These are phyloP conservation scores for Phaetusa simplex DNA, from an alignment of 2,113 vertebrate species.

Conservation along the genomic window DNA sequence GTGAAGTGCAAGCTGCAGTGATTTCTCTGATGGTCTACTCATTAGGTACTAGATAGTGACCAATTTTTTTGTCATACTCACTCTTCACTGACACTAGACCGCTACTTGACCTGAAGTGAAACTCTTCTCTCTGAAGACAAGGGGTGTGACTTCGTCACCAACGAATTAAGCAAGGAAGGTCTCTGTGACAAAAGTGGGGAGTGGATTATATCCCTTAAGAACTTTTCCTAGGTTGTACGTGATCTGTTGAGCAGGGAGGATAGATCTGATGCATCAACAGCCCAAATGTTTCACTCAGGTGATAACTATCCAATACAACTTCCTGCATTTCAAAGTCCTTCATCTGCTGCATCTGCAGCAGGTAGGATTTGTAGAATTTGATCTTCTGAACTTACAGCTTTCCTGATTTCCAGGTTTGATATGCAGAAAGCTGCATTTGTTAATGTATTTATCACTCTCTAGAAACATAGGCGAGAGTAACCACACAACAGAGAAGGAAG, in stretches of 20 bases:
- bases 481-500: background rate
- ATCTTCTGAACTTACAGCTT: background rate
- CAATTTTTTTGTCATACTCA: background rate
- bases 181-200: background rate
- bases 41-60: background rate
- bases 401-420: background rate
- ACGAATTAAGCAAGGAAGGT: accelerated
- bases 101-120: background rate
- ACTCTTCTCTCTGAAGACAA: background rate
- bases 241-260: background rate
- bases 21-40: background rate
- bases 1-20: background rate
- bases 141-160: background rate
- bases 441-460: background rate
- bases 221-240: background rate
- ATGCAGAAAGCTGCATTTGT: background rate
- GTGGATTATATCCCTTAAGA: background rate
- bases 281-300: background rate
- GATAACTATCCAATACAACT: background rate
- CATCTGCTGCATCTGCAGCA: background rate
- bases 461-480: background rate
- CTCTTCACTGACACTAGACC: background rate
- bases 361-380: background rate
- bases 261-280: background rate
- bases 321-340: background rate